Evolutionary conservation across 2,888 invertebrate species (phyloP), one percentile per base, ranked within the genome.

Genomic region (Lymantria monacha): DNA sequence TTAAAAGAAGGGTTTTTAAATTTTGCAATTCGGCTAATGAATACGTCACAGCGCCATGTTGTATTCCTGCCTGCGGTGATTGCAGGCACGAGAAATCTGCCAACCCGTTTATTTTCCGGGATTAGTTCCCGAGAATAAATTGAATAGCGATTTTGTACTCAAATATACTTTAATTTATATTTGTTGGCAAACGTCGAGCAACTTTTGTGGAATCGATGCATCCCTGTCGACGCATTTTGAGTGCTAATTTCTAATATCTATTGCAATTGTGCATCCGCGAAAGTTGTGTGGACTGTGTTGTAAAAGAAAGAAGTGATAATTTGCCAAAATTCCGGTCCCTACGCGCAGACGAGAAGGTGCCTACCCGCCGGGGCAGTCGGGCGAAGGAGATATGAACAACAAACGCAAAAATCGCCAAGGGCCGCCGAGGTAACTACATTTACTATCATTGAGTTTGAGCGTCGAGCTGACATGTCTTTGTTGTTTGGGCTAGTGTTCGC

Each of bases 351-450:
- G 93, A 93, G 94, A 95, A 93, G 93, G 94, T 93, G 94, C 95
- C 94, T 94, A 93, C 92, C 92, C 92, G 91, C 92, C 94, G 92
- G 94, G 94, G 93, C 93, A 92, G 85, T 85, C 88, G 74, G 90
- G 91, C 81, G 91, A 88, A 81, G 87, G 87, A 89, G 94, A 93
- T 84, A 95, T 94, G 94, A 96, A 95, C 85, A 96, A 93, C 88
- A 96, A 96, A 92, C 94, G 95, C 91, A 96, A 96, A 93, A 96
- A 94, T 92, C 95, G 96, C 88, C 94, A 95, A 80, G 95, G 94
- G 82, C 92, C 94, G 76, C 93, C 94, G 81, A 95, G 95, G 95
- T 95, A 92, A 89, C 85, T 83, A 76, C 55, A 59, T 61, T 66
- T 72, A 75, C 74, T 72, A 74, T 70, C 62, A 79, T 83, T 75